Evolutionary conservation across 1,140 invertebrate genomes (phyloP).

Genomic region (Triops longicaudatus): DNA sequence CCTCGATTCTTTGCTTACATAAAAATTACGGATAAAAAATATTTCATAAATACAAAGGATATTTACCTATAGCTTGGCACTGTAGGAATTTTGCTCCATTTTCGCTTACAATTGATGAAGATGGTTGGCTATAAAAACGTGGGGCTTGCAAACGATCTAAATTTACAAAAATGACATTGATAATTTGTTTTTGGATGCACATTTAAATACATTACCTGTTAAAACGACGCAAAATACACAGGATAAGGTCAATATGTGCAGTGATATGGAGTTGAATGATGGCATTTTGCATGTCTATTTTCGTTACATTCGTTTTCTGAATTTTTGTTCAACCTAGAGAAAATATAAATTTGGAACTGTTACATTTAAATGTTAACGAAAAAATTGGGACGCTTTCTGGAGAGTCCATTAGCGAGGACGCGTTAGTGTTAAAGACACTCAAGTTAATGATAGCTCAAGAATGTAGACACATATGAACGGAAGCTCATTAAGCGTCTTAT

Average conservation of each 20-base stretch:
- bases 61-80: conserved; percentile 76
- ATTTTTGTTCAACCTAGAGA: background rate
- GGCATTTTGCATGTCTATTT: background rate
- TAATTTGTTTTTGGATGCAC: background rate
- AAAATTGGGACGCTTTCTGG: background rate
- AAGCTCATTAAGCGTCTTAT: background rate
- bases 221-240: background rate
- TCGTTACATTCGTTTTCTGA: background rate
- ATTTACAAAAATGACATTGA: background rate
- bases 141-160: conserved; percentile 57
- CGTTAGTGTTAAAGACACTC: background rate
- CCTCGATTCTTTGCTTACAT: too few relatives aligned
- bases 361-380: background rate
- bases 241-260: background rate
- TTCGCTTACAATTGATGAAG: conserved; percentile 70
- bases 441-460: background rate
- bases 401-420: too few relatives aligned
- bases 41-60: too few relatives aligned
- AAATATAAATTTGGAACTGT: background rate
- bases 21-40: conserved; percentile 31
- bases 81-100: conserved; percentile 80
- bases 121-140: conserved; percentile 70
- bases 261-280: background rate
- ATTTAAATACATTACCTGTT: background rate
- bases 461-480: background rate